Evolutionary conservation across 2,113 vertebrate genomes (phyloP), one percentile per base, ranked within the genome.

Genomic region (Heliornis fulica): DNA sequence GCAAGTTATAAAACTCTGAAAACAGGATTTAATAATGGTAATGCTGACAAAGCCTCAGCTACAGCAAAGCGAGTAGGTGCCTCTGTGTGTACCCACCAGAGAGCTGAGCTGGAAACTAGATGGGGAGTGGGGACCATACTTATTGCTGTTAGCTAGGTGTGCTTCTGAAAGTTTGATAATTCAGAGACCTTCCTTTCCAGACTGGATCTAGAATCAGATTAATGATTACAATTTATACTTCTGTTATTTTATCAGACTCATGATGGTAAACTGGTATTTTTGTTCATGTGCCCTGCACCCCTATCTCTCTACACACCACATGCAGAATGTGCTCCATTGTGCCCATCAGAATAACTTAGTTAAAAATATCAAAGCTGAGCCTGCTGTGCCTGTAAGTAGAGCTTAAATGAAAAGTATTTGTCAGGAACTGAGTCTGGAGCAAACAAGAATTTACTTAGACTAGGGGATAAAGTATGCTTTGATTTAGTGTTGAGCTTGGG

Each of bases 1-100:
- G 61, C 77, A 83, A 87, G 83, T 89, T 94, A 85, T 85, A 81
- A 91, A 96, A 64, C 66, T 83, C 78, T 85, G 88, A 92, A 94
- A 96, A 80, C 53, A 65, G 74, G 77, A 91, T 97, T 95, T 96
- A 96, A 92, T 97, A 95, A 96, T 43, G 66, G 70, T 63, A 81
- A 96, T 89, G 90, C 95, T 95, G 81, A 90, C 68, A 94, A 95
- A 95, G 63, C 51, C 64, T 78, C 11, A 60, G 76, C 83, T 9
- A 0, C 57, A 83, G 83, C 63, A 91, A 53, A 68, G 64, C 46
- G 31, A 9, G 59, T 50, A 60, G 82, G 51, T 83, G 57, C 68
- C 54, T 78, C 32, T 32, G n/a, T 86, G 70, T 46, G 13, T 69
- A 59, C 60, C 19, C 64, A 80, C 76, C 59, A 87, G 77, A 46